Conservation (phyloP, 2,797 vertebrate genomes). For the Chelon auratus region DNA sequence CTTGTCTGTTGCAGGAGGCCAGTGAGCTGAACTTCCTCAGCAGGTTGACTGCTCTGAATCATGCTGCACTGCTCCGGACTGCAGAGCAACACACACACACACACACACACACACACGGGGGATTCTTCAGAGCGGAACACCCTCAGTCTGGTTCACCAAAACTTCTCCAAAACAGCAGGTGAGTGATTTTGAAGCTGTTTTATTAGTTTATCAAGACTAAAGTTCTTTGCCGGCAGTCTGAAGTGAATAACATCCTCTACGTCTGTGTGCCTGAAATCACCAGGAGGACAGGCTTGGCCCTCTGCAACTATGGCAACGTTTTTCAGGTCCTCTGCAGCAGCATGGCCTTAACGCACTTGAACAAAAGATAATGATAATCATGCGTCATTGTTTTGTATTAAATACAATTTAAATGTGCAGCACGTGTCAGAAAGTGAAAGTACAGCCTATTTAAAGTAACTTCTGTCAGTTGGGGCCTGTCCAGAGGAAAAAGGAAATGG, state of each 20-base stretch:
- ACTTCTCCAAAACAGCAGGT: slow-evolving; percentile 11
- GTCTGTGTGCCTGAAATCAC: neutral
- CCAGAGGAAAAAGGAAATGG: slow-evolving; percentile 53
- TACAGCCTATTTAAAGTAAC: neutral
- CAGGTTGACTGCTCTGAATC: slow-evolving; percentile 18
- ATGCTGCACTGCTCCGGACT: slow-evolving; percentile 8
- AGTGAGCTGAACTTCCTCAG: slow-evolving; percentile 56
- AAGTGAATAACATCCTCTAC: neutral
- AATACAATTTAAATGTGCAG: slow-evolving; percentile 1
- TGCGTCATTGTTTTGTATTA: neutral
- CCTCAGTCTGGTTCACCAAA: neutral
- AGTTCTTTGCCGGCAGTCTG: neutral
- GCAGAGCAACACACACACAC: neutral
- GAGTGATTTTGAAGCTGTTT: slow-evolving; percentile 26
- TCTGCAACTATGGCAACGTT: neutral
- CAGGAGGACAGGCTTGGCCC: neutral
- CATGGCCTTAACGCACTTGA: neutral
- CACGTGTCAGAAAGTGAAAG: slow-evolving; percentile 55
- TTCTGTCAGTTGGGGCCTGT: slow-evolving; percentile 5
- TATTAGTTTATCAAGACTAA: neutral
- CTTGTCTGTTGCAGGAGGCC: slow-evolving; percentile 53
- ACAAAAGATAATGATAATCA: neutral
- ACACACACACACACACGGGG: neutral
- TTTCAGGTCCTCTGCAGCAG: neutral
- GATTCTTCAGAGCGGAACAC: no score